Conservation (phyloP, 1,140 invertebrate species). For the Branchinecta lindahli region DNA sequence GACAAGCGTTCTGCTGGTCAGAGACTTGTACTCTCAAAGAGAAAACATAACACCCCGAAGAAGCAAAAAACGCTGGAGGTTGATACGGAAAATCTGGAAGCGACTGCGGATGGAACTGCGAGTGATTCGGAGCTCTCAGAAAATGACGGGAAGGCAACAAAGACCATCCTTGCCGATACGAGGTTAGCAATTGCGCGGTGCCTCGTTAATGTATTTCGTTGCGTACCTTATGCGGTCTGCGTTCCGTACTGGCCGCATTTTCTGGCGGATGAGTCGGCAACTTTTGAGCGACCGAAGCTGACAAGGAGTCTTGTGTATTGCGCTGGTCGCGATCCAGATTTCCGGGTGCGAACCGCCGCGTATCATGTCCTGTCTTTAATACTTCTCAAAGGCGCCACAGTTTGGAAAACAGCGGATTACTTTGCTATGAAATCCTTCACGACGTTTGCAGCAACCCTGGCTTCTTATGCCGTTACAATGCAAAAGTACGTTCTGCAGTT, state of each 20-base stretch:
- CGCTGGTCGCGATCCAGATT: not conserved
- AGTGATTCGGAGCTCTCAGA: not conserved
- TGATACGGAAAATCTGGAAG: not conserved
- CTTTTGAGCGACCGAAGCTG: not conserved
- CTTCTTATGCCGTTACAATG: not conserved
- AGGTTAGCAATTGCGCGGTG: not conserved
- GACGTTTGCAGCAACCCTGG: not conserved
- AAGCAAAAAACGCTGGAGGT: not conserved
- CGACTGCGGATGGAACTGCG: too few species aligned
- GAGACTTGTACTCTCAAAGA: not conserved
- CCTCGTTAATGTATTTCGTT: not conserved
- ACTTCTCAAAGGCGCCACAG: not conserved
- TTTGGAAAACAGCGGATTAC: not conserved
- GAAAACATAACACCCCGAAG: not conserved
- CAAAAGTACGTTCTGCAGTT: not conserved
- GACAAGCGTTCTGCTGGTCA: not conserved
- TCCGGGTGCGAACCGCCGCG: not conserved
- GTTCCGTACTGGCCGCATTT: not conserved
- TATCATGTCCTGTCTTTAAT: not conserved
- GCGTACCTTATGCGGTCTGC: not conserved
- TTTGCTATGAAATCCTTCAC: not conserved
- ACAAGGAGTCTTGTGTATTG: not conserved
- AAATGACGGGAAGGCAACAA: not conserved
- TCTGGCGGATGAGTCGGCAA: not conserved
- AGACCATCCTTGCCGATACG: not conserved